A percentile compares a stretch with the other conserved stretches of the same genome.
phyloP scores from a whole-genome alignment of 2,888 invertebrate genomes.

The Leistus spinibarbis region DNA sequence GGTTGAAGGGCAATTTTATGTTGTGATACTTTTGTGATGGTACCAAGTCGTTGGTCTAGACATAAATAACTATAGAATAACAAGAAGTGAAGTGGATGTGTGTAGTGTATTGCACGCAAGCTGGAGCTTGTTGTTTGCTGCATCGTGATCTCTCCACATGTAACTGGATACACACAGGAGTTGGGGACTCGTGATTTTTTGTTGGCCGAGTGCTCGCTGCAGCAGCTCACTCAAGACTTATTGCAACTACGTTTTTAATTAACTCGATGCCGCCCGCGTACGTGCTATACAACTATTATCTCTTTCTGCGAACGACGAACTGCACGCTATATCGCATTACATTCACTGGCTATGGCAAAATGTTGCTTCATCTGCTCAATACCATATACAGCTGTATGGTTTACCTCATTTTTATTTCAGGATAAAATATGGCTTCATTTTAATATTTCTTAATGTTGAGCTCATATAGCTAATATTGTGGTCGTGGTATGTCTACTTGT shows the following conservation, averaged over 20 bases:
- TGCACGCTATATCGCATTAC: too few relatives aligned
- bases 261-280: conserved; percentile 12
- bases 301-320: conserved; percentile 1
- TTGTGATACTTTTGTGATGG: neutral
- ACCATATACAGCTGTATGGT: too few relatives aligned
- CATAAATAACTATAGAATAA: neutral
- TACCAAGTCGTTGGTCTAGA: neutral
- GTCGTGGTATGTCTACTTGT: neutral
- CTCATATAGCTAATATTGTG: neutral
- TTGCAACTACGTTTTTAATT: conserved; percentile 28
- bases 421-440: too few relatives aligned
- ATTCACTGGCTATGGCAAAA: too few relatives aligned
- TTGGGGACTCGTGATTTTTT: conserved; percentile 5
- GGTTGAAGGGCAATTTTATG: neutral
- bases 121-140: neutral
- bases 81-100: neutral
- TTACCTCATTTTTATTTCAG: too few relatives aligned
- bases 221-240: conserved; percentile 1
- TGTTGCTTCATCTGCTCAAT: too few relatives aligned
- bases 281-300: conserved; percentile 16
- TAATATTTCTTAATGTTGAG: neutral
- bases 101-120: neutral
- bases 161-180: conserved; percentile 7
- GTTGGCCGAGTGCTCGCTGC: neutral
- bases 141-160: neutral